Percentiles rank a stretch among this genome's conserved stretches.
phyloP scores from a whole-genome alignment of 92 coral and sea anemone genomes.

The Epizoanthus illoricatus region DNA sequence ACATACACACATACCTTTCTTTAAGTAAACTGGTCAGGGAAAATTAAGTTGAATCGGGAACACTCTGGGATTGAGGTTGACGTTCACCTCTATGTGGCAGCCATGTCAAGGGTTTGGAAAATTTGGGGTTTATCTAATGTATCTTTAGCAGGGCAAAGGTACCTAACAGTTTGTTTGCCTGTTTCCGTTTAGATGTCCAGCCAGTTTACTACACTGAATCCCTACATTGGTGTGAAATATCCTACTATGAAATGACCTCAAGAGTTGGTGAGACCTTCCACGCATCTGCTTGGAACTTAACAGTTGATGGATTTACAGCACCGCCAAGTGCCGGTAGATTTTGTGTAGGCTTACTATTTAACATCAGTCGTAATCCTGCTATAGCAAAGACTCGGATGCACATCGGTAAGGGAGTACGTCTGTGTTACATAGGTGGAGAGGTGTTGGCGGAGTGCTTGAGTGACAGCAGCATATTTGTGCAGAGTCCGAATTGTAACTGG shows the following conservation, averaged over 20 bases:
- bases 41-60: too few relatives aligned
- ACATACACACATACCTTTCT: too few relatives aligned
- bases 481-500: conserved; percentile 96
- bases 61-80: too few relatives aligned
- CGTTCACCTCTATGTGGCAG: too few relatives aligned
- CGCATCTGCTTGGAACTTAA: conserved; percentile 82
- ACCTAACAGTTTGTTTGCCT: too few relatives aligned
- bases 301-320: conserved; percentile 91
- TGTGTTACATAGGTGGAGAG: conserved; percentile 89
- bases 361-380: conserved; percentile 85
- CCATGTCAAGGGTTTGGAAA: too few relatives aligned
- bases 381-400: conserved; percentile 86
- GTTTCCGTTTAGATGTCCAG: conserved; percentile 62
- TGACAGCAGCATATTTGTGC: conserved; percentile 97
- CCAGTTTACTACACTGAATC: conserved; percentile 91
- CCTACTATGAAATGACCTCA: conserved; percentile 91
- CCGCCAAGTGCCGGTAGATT: conserved; percentile 89
- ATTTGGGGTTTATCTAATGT: too few relatives aligned
- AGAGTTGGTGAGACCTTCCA: conserved; percentile 86
- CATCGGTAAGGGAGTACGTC: conserved; percentile 94
- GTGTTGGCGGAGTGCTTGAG: conserved; percentile 92
- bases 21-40: too few relatives aligned
- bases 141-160: too few relatives aligned
- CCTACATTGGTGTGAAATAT: conserved; percentile 77
- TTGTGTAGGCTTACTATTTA: conserved; percentile 82